A percentile compares a stretch with the other conserved stretches of the same genome.
phyloP scores from a whole-genome alignment of 1,140 invertebrate species.

The Lutraria rhynchaena region DNA sequence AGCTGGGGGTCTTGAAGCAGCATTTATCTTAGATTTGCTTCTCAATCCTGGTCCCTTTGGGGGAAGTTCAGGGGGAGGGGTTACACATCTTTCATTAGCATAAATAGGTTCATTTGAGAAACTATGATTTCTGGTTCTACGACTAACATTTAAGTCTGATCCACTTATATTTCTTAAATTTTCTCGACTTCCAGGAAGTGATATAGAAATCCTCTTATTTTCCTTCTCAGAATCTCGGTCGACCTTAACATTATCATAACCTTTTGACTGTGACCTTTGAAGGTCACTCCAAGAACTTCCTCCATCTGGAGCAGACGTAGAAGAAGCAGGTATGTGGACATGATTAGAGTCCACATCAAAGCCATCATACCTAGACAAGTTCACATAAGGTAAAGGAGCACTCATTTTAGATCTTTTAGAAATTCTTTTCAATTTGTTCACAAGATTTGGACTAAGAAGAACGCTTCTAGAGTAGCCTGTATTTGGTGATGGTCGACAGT shows the following conservation, averaged over 20 bases:
- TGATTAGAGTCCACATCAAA: constrained; percentile 69
- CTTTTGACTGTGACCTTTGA: constrained; percentile 21
- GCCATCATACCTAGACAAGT: constrained; percentile 76
- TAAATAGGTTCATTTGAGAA: constrained; percentile 67
- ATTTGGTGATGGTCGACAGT: constrained; percentile 26
- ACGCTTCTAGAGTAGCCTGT: constrained; percentile 47
- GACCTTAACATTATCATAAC: constrained; percentile 59
- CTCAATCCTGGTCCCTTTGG: constrained; percentile 76
- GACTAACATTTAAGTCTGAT: constrained; percentile 44
- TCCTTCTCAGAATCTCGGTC: constrained; percentile 54
- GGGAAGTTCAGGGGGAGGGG: constrained; percentile 74
- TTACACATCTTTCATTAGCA: constrained; percentile 67
- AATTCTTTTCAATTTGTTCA: constrained; percentile 74
- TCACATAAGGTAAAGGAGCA: constrained; percentile 78
- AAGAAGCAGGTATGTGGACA: constrained; percentile 67
- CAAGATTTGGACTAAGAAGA: constrained; percentile 71
- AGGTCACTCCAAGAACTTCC: constrained; percentile 20
- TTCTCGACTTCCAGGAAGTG: constrained; percentile 54
- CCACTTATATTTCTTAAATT: constrained; percentile 46
- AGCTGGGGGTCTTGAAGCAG: constrained; percentile 20
- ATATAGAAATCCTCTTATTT: constrained; percentile 54
- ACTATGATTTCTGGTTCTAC: constrained; percentile 21
- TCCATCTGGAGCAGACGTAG: constrained; percentile 52
- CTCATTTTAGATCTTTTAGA: constrained; percentile 70
- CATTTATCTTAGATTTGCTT: constrained; percentile 50